Evolutionary conservation across 1,140 invertebrate species (phyloP).

Genomic region (Oedothorax gibbosus): DNA sequence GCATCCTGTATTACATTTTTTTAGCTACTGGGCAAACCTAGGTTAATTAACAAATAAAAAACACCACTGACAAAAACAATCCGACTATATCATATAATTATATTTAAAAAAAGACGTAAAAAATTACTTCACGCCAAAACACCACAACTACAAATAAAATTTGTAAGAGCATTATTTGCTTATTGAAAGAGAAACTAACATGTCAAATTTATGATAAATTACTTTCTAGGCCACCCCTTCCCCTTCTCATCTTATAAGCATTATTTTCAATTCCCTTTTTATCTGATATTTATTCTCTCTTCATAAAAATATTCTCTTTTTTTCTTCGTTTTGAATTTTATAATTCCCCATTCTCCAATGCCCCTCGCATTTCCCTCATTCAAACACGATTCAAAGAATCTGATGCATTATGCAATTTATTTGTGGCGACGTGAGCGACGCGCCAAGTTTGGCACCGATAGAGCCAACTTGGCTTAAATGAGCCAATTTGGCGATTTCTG

Average conservation of each 20-base stretch:
- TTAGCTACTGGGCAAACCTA: no score
- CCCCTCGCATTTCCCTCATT: conserved; percentile 5
- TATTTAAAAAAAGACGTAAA: no score
- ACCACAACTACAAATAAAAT: no score
- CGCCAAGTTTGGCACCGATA: background rate
- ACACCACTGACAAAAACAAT: no score
- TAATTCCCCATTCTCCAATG: conserved; percentile 7
- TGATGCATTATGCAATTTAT: conserved; percentile 54
- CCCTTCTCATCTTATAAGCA: conserved; percentile 1
- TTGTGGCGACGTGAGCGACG: conserved; percentile 14
- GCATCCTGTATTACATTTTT: no score
- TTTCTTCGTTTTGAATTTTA: background rate
- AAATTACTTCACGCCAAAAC: no score
- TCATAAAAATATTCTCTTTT: background rate
- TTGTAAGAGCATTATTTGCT: no score
- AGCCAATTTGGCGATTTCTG: no score
- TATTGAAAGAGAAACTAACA: background rate
- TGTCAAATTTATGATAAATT: conserved; percentile 45
- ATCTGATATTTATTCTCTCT: conserved; percentile 10
- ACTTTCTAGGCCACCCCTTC: conserved; percentile 18
- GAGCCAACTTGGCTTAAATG: no score
- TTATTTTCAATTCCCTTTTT: conserved; percentile 16
- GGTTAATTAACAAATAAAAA: no score
- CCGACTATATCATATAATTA: no score
- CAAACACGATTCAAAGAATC: conserved; percentile 30